Conservation (phyloP, 2,797 vertebrate genomes). For the Mus spretus region DNA sequence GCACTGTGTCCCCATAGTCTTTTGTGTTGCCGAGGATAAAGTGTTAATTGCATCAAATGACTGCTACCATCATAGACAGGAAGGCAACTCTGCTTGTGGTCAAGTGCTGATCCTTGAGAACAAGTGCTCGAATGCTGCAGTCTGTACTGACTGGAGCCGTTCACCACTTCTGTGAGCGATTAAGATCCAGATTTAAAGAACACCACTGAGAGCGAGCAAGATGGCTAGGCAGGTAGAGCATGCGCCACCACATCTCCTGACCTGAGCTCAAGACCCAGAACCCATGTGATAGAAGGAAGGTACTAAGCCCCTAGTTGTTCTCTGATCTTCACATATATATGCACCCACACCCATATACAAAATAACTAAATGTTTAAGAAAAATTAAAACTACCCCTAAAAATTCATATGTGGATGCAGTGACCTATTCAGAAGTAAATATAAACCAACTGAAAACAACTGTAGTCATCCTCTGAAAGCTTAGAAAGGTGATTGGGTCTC, state of each 20-base stretch:
- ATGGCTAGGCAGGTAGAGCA: no score
- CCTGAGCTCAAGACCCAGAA: neutral
- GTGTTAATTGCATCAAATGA: neutral
- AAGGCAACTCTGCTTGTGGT: neutral
- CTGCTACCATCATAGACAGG: neutral
- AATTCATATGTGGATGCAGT: neutral
- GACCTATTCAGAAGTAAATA: neutral
- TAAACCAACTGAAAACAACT: neutral
- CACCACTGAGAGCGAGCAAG: neutral
- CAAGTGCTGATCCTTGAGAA: neutral
- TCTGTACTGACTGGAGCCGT: neutral
- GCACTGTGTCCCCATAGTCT: rapidly evolving
- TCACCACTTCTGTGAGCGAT: neutral
- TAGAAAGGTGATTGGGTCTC: neutral
- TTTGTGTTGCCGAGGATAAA: neutral
- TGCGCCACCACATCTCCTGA: no score
- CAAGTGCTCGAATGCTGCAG: neutral
- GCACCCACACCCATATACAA: neutral
- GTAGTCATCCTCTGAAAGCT: neutral
- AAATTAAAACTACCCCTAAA: neutral
- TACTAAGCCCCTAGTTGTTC: neutral
- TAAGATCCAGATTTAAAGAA: neutral
- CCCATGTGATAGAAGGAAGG: neutral
- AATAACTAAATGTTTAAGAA: neutral
- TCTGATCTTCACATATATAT: neutral